Evolutionary conservation across 2,113 vertebrate genomes (phyloP), one percentile per base, ranked within the genome.

Genomic region (Phaethon lepturus): DNA sequence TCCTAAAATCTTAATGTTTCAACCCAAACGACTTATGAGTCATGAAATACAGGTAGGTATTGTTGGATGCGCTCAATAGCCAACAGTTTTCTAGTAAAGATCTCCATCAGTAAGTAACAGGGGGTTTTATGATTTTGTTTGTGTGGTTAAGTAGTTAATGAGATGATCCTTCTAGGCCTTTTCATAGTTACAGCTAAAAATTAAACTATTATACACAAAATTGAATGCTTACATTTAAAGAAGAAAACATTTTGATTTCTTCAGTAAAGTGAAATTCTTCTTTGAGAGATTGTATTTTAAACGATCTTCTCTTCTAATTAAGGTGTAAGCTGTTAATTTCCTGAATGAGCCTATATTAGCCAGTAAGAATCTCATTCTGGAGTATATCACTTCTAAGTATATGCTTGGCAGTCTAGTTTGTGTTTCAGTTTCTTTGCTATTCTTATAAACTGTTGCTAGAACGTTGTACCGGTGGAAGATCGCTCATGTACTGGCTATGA

Each of bases 351-450:
- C 25, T 78, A 82, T 72, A 40, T 91, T 92, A 91, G 45, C 42
- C 23, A 79, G 71, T 52, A 94, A 83, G 82, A 79, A 88, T 82
- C 55, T 49, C 63, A 35, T 74, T 88, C 80, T 93, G 64, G 96
- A 94, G 42, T 45, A 38, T 94, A 47, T 23, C 68, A 85, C 93
- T 95, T 78, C 66, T 56, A 91, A 88, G 62, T 87, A 14, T 50
- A 40, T 50, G 15, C 68, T 59, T 95, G 78, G 40, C 47, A 71
- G 68, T 89, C 62, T 53, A 44, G n/a, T 72, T 88, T 92, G 59
- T 58, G 90, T 89, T 97, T 93, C 49, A 72, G 24, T 90, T 86
- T 77, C 88, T 86, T 75, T 77, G 71, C 76, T 96, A 31, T 93
- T 95, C 95, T 95, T 81, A 31, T 72, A 75, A 53, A 75, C 82